phyloP scores from a whole-genome alignment of 1,140 invertebrate genomes.

The Stenopsyche tienmushanensis region DNA sequence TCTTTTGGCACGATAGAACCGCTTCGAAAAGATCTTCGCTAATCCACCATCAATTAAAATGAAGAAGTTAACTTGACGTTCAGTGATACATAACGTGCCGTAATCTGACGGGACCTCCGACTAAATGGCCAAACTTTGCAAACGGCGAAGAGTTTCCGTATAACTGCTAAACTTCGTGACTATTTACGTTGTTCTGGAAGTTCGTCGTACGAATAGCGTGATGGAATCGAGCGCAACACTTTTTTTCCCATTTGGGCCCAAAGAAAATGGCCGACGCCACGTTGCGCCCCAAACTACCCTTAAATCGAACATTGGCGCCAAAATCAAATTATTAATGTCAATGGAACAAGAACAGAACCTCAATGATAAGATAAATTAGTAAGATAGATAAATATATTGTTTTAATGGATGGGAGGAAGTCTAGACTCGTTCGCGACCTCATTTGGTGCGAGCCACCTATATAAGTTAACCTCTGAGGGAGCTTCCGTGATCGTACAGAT shows the following conservation, averaged over 20 bases:
- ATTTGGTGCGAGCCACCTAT: no score
- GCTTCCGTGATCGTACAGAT: no score
- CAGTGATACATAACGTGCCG: slow-evolving; percentile 5
- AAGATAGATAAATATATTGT: no score
- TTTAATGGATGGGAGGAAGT: no score
- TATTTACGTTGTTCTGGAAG: slow-evolving; percentile 14
- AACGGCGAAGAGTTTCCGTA: not conserved
- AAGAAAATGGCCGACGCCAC: slow-evolving; percentile 8
- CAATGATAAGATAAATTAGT: no score
- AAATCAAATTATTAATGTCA: no score
- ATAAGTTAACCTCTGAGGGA: no score
- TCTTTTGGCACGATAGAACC: no score
- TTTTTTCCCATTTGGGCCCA: not conserved
- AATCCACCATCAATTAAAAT: not conserved
- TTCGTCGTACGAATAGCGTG: slow-evolving; percentile 8
- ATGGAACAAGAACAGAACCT: no score
- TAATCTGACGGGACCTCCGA: not conserved
- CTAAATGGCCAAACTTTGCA: slow-evolving; percentile 13
- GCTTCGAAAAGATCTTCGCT: not conserved
- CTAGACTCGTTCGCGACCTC: no score
- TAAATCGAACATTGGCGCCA: no score
- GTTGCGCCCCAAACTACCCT: not conserved
- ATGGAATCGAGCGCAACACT: not conserved
- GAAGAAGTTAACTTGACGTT: not conserved
- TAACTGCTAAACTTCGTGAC: slow-evolving; percentile 13